Evolutionary conservation across 2,888 invertebrate species (phyloP).

Genomic region (Drosophila meridionalis): DNA sequence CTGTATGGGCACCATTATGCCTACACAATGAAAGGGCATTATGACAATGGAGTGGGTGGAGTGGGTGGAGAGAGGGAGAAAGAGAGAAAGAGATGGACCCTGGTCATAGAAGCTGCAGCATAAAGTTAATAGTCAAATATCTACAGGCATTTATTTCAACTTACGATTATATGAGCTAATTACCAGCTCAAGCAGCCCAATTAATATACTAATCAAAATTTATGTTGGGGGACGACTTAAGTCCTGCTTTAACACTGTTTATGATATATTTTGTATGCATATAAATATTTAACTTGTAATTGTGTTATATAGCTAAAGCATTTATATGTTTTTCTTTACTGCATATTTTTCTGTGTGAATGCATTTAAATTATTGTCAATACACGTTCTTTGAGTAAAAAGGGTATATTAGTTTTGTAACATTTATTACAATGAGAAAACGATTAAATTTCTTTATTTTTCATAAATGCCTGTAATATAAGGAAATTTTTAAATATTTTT

Average conservation of each 20-base stretch:
- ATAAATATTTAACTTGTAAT: background rate
- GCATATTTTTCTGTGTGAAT: background rate
- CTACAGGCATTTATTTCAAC: background rate
- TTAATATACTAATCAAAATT: slow-evolving; percentile 41
- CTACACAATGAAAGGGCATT: slow-evolving; percentile 36
- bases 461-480: background rate
- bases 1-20: slow-evolving; percentile 61
- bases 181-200: slow-evolving; percentile 36
- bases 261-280: background rate
- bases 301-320: background rate
- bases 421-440: background rate
- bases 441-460: background rate
- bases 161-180: slow-evolving; percentile 41
- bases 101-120: slow-evolving; percentile 1
- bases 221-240: background rate
- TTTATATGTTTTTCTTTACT: background rate
- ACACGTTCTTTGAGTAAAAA: background rate
- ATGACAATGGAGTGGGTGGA: slow-evolving; percentile 17
- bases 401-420: background rate
- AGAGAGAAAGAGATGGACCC: background rate
- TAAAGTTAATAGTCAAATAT: slow-evolving; percentile 16
- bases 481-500: background rate
- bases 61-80: background rate
- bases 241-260: background rate
- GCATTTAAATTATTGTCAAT: background rate